Evolutionary conservation across 2,888 invertebrate species (phyloP), one percentile per base, ranked within the genome.

Genomic region (Troides helena): DNA sequence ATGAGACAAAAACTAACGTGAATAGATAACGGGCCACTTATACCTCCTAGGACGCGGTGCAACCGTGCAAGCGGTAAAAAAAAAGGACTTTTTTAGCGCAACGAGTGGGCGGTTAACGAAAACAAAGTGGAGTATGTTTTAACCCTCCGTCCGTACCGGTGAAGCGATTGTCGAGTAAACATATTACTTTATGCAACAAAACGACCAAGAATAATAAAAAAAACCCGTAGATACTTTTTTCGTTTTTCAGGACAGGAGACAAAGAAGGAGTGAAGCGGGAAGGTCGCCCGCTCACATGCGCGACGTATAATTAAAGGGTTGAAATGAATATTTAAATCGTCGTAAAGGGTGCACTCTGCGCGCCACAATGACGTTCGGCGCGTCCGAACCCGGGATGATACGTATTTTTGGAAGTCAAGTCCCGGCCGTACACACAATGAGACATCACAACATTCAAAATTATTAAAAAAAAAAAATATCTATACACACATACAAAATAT

Each of bases 311-410:
- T 92, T 92, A 92, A 90, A 89, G 88, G 87, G 88, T 82, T 85
- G 81, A 84, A 87, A 92, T 92, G 92, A 92, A 92, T 92, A 92
- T 92, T 92, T 89, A 92, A 91, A 92, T 85, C 39, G 81, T 85
- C 77, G 83, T 81, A 80, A 84, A 89, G 90, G 84, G 88, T 82
- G 84, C 81, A 80, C 88, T 85, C 81, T 78, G 78, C 76, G 75
- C 79, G 77, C 80, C 84, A 90, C 91, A 90, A 91, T 92, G 89
- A 88, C 86, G 85, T 87, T 89, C 86, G 85, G 85, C 85, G 87
- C 79, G 81, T 80, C 87, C 85, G 85, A 86, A 88, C 88, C 88
- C 86, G 86, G 85, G 80, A 85, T 85, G 85, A 89, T 88, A 89
- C 85, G 86, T 88, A 90, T 89, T 90, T 91, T 90, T 84, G 89